These are phyloP conservation scores for Prinia subflava DNA, from an alignment of 2,113 vertebrate genomes.

Conservation along the genomic window DNA sequence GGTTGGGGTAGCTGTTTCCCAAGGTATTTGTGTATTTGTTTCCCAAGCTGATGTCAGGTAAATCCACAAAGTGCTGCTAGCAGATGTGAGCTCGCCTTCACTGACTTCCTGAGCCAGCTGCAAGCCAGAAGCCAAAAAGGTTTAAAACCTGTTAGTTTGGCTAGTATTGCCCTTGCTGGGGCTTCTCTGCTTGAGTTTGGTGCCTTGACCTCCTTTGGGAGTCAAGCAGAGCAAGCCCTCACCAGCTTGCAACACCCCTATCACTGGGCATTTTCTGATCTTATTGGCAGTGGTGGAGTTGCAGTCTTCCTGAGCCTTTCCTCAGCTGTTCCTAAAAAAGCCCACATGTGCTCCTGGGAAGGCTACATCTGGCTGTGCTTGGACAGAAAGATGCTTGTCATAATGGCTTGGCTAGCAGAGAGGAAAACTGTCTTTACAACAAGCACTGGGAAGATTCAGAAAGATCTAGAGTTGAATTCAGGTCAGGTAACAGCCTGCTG, in stretches of 20 bases:
- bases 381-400: neutral
- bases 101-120: neutral
- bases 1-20: neutral
- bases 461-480: slow-evolving; percentile 35
- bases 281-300: neutral
- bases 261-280: neutral
- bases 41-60: neutral
- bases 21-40: no score
- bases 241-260: neutral
- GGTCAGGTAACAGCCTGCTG: slow-evolving; percentile 27
- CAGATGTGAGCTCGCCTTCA: rapidly evolving
- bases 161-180: neutral
- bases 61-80: neutral
- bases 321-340: neutral
- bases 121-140: neutral
- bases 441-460: neutral
- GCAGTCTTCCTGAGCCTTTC: neutral
- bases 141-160: neutral
- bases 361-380: neutral
- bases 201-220: neutral
- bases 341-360: neutral
- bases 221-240: neutral
- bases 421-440: neutral
- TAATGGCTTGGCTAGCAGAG: neutral
- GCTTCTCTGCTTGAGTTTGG: neutral